Conservation (phyloP, 2,113 vertebrate genomes). For the Geococcyx californianus region DNA sequence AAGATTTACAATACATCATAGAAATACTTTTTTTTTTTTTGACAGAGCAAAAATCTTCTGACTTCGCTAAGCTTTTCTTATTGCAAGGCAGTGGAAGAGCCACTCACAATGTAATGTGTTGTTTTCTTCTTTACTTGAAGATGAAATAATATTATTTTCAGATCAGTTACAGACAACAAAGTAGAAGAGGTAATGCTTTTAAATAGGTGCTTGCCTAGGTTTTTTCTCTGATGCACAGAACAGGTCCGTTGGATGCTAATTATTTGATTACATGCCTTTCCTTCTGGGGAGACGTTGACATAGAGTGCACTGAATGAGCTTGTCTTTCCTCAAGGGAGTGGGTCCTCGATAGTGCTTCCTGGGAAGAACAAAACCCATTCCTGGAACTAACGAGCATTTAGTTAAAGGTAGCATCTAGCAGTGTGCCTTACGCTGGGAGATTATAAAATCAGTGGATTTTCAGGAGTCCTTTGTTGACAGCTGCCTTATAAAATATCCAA, state of each 20-base stretch:
- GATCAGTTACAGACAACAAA: background rate
- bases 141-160: conserved; percentile 21
- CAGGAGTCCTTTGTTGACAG: background rate
- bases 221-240: background rate
- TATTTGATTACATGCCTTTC: conserved; percentile 19
- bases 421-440: background rate
- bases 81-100: background rate
- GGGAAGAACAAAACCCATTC: background rate
- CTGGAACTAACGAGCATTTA: background rate
- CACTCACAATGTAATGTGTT: background rate
- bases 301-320: background rate
- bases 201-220: background rate
- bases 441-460: background rate
- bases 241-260: background rate
- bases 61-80: conserved; percentile 13
- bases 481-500: background rate
- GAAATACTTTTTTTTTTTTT: conserved; percentile 17
- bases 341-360: background rate
- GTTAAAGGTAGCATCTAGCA: background rate
- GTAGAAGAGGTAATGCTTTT: background rate
- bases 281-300: background rate
- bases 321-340: background rate
- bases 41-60: background rate
- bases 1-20: conserved; percentile 40
- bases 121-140: conserved; percentile 38